phyloP scores from a whole-genome alignment of 2,113 vertebrate species.

The Lamprotornis superbus region DNA sequence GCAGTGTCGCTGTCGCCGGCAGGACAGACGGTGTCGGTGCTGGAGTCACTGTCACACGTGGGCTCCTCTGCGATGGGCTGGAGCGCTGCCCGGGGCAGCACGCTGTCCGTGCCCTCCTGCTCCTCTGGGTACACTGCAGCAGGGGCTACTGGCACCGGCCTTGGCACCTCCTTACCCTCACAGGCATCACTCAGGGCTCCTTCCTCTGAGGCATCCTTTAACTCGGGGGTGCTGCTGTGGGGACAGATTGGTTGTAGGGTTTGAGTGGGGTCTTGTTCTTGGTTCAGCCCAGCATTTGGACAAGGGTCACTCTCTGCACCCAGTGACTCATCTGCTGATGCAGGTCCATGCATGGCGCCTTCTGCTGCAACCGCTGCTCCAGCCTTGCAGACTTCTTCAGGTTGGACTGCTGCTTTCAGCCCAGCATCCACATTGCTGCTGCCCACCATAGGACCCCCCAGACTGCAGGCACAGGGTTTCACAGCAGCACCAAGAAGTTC shows the following conservation, averaged over 20 bases:
- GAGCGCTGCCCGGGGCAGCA: background rate
- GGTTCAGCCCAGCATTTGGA: background rate
- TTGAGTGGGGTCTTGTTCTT: background rate
- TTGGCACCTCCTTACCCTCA: background rate
- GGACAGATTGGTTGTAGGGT: background rate
- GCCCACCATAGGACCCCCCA: background rate
- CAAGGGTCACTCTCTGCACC: background rate
- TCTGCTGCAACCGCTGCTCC: background rate
- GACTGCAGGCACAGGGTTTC: background rate
- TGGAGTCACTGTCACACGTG: conserved; percentile 40
- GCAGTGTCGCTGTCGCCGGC: rapidly evolving
- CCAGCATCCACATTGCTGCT: background rate
- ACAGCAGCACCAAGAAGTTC: background rate
- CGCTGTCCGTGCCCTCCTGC: background rate
- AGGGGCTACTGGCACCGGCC: background rate
- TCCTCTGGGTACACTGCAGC: background rate
- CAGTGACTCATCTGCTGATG: background rate
- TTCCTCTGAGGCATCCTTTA: background rate
- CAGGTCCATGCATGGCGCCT: background rate
- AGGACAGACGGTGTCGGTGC: background rate
- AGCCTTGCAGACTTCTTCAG: background rate
- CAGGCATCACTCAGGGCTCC: background rate
- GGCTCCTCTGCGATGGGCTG: conserved; percentile 55
- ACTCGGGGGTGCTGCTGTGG: background rate
- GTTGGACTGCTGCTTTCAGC: background rate